Evolutionary conservation across 2,888 invertebrate species (phyloP), one percentile per base, ranked within the genome.

Genomic region (Cephus runcator): DNA sequence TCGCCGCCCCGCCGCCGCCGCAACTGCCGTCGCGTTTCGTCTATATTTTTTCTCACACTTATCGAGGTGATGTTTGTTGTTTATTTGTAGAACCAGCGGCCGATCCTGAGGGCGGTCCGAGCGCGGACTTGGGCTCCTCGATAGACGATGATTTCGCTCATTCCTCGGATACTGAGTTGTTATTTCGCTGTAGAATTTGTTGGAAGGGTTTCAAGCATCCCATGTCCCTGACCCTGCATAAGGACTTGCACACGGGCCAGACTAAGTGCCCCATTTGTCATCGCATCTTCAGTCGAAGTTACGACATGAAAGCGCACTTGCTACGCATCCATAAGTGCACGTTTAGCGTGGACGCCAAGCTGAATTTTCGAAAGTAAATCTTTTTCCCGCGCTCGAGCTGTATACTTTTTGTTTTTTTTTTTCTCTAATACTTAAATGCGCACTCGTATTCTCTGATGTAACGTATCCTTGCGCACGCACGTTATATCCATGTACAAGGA

Each of bases 191-290:
- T 90, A 93, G 93, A 88, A 90, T 94, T 84, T 94, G 94, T 90
- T 93, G 93, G 81, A 94, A 94, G 92, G 93, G 93, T 80, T 94
- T 94, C 87, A 94, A 93, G 87, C 94, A 94, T 89, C 94, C 94
- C 30, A 94, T 93, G 82, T 94, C 94, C 77, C 90, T 94, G 86
- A 94, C 94, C 78, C 91, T 94, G 76, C 94, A 94, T 87, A 94
- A 93, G 90, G 94, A 94, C 88, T 93, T 94, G 73, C 94, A 94
- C 84, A 93, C 93, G 76, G 94, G 94, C 35, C 94, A 94, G 89
- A 94, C 94, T 34, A 93, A 93, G 85, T 94, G 94, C 84, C 94
- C 94, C 12, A 93, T 94, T 76, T 94, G 94, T 84, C 93, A 93
- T 82, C 92, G 94, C 82, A 93, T 94, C 80, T 94, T 94, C 88